Evolutionary conservation across 2,113 vertebrate species (phyloP).

Genomic region (Porphyrio hochstetteri): DNA sequence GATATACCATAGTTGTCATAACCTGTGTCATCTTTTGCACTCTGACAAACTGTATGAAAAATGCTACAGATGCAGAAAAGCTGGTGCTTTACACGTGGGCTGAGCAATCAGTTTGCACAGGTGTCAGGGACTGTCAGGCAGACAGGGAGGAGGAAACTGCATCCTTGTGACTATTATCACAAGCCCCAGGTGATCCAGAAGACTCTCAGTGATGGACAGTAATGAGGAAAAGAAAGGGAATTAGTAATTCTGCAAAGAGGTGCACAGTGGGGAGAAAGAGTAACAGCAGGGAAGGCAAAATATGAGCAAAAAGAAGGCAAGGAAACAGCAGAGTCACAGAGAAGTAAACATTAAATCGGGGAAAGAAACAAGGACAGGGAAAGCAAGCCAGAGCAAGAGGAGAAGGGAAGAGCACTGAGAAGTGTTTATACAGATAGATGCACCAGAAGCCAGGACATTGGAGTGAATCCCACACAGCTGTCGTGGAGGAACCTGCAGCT

Average conservation of each 20-base stretch:
- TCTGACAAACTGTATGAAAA: not conserved
- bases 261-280: not conserved
- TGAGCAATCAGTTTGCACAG: not conserved
- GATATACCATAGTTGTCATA: not conserved
- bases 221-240: slow-evolving; percentile 24
- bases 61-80: not conserved
- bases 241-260: not conserved
- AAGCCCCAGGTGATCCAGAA: not conserved
- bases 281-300: not conserved
- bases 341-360: not conserved
- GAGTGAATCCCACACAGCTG: not conserved
- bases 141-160: not conserved
- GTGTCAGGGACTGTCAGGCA: not conserved
- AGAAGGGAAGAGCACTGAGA: not conserved
- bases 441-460: not conserved
- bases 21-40: not conserved
- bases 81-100: not conserved
- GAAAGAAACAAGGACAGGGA: slow-evolving; percentile 4
- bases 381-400: not conserved
- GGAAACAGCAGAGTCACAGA: not conserved
- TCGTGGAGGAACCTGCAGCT: not conserved
- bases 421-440: not conserved
- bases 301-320: not conserved
- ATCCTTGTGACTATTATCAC: not conserved
- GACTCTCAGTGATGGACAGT: not conserved